Base-by-base conservation (phyloP, 2,797 vertebrate genomes). In the Crax fasciolata region DNA sequence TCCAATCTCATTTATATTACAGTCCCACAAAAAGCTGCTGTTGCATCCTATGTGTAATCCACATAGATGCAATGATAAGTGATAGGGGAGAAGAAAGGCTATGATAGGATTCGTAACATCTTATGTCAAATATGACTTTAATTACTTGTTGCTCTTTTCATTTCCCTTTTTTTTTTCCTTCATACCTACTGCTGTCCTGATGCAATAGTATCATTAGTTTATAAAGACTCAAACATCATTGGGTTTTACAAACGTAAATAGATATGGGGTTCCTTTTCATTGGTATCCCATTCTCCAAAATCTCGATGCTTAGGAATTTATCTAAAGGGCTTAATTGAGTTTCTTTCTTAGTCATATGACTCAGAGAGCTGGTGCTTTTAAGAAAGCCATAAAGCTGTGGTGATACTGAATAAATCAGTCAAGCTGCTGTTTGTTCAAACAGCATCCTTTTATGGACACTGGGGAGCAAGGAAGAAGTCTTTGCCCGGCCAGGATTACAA, bases 401-500 rank as follows among this genome's bases (percentile, higher is more conserved):
- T 62, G 24, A 94, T 94, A 93, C 82, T 46, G 67, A 72, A 86
- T 87, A 91, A 90, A 95, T 93, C 67, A 82, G 41, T 90, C 6
- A 48, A 90, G 71, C 80, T 93, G 77, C 89, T 84, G 78, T 92
- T 96, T 90, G 35, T 88, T 87, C 66, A 66, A 91, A 61, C 30
- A 38, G 52, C 63, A 92, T 88, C 67, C 71, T 85, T 94, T 82
- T 79, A 19, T 68, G 88, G 94, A 90, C 92, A 91, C 65, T 48
- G 55, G 51, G 71, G 88, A 95, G 77, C 68, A 79, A 91, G 75
- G 75, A 87, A 93, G 57, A 95, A 96, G 83, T 94, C 89, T 91
- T 96, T 90, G 72, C 85, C 77, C 18, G 5, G 84, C 81, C 68
- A 92, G 51, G 77, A 90, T 95, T 95, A 95, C 89, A 92, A 96